phyloP scores from a whole-genome alignment of 2,888 invertebrate genomes.

The Leucophora obtusa region DNA sequence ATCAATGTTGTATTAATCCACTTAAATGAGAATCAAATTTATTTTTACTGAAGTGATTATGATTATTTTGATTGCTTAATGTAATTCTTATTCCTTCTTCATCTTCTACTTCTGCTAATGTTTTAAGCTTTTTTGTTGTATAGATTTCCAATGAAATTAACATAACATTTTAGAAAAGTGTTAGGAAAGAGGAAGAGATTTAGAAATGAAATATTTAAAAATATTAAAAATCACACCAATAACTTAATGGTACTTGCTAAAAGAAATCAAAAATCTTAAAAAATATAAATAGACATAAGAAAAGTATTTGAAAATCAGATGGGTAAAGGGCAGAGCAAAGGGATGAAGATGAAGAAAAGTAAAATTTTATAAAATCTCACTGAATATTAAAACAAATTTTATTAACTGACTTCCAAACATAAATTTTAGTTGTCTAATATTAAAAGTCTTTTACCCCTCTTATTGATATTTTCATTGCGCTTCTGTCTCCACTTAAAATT shows the following conservation, averaged over 20 bases:
- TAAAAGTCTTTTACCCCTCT: not conserved
- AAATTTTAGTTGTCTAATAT: no score
- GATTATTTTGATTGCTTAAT: slow-evolving; percentile 62
- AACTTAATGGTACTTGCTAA: slow-evolving; percentile 50
- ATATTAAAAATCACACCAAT: slow-evolving; percentile 53
- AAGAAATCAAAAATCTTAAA: slow-evolving; percentile 15
- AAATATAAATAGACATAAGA: slow-evolving; percentile 11
- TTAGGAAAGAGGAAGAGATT: not conserved
- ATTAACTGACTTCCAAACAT: no score
- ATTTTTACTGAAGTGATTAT: slow-evolving; percentile 62
- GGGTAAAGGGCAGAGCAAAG: no score
- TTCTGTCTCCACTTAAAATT: slow-evolving; percentile 6
- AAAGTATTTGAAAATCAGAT: no score
- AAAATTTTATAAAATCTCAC: no score
- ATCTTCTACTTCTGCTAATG: slow-evolving; percentile 28
- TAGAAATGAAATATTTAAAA: slow-evolving; percentile 16
- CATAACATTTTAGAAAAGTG: slow-evolving; percentile 1
- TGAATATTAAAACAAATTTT: no score
- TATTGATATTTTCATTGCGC: not conserved
- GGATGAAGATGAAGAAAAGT: no score
- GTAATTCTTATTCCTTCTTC: slow-evolving; percentile 36
- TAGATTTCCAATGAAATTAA: slow-evolving; percentile 49
- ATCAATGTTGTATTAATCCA: slow-evolving; percentile 40
- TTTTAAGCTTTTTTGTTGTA: slow-evolving; percentile 10
- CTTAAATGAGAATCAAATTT: slow-evolving; percentile 44